Conservation (phyloP, 2,888 invertebrate genomes). For the Eulithis prunata region DNA sequence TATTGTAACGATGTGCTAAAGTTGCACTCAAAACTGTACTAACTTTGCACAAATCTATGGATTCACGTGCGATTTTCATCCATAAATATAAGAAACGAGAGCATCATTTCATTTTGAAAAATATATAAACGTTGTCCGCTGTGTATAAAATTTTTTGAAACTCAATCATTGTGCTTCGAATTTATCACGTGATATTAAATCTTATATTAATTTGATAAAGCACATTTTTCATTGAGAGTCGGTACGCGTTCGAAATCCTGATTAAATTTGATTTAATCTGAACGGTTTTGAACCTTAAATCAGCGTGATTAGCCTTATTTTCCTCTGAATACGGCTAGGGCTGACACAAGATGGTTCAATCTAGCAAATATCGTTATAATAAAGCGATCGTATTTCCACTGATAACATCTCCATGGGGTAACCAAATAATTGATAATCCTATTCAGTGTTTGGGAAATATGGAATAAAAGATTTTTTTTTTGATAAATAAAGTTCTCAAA, state of each 20-base stretch:
- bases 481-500: conserved; percentile 47
- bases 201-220: too few relatives aligned
- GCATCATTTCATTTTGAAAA: not conserved
- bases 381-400: conserved; percentile 75
- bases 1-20: conserved; percentile 1
- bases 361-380: conserved; percentile 81
- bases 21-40: not conserved
- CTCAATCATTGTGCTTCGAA: not conserved
- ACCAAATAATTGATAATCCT: conserved; percentile 73
- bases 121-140: not conserved
- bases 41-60: not conserved
- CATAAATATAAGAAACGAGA: not conserved
- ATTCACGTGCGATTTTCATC: not conserved
- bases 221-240: not conserved
- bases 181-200: not conserved
- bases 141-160: not conserved
- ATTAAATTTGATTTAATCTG: not conserved
- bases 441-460: conserved; percentile 65
- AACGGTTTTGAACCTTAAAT: not conserved
- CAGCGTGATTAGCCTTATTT: conserved; percentile 1
- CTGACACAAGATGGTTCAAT: conserved; percentile 25
- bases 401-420: conserved; percentile 70
- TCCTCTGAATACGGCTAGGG: not conserved
- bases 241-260: not conserved
- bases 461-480: conserved; percentile 48